Percentiles rank a stretch among this genome's conserved stretches.
These are phyloP conservation scores for Protonemura montana DNA, from an alignment of 2,888 invertebrate species.

Conservation along the genomic window DNA sequence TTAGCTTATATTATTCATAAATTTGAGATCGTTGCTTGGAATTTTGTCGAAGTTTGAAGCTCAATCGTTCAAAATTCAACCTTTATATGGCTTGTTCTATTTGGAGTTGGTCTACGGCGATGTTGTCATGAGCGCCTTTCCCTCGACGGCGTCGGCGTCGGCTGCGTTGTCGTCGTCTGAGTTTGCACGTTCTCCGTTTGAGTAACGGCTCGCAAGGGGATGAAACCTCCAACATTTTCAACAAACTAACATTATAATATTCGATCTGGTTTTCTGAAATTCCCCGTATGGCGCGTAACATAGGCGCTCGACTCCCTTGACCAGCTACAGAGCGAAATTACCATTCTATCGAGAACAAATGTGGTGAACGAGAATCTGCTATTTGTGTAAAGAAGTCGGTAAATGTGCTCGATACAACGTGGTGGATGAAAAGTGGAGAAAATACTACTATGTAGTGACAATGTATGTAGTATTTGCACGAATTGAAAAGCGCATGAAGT, in stretches of 20 bases:
- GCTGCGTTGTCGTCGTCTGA: not conserved
- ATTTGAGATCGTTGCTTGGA: not conserved
- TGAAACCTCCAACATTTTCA: slow-evolving; percentile 18
- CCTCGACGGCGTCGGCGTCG: not conserved
- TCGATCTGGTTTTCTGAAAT: not conserved
- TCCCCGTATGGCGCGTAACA: not conserved
- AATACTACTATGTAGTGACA: not conserved
- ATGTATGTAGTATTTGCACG: too few relatives aligned
- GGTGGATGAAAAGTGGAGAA: not conserved
- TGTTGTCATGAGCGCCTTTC: not conserved
- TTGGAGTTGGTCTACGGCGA: too few relatives aligned
- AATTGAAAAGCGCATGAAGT: not conserved
- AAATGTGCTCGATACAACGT: not conserved
- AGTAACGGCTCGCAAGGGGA: slow-evolving; percentile 36
- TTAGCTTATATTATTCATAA: not conserved
- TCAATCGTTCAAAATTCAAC: too few relatives aligned
- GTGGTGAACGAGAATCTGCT: not conserved
- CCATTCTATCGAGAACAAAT: slow-evolving; percentile 10
- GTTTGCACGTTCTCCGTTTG: slow-evolving; percentile 30
- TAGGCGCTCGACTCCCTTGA: not conserved
- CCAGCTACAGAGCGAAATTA: not conserved
- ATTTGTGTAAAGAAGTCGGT: not conserved
- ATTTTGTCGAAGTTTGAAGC: not conserved
- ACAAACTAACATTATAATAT: slow-evolving; percentile 27
- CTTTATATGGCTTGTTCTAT: too few relatives aligned